Evolutionary conservation across 2,888 invertebrate species (phyloP), one percentile per base, ranked within the genome.

Genomic region (Drosophila peninsularis): DNA sequence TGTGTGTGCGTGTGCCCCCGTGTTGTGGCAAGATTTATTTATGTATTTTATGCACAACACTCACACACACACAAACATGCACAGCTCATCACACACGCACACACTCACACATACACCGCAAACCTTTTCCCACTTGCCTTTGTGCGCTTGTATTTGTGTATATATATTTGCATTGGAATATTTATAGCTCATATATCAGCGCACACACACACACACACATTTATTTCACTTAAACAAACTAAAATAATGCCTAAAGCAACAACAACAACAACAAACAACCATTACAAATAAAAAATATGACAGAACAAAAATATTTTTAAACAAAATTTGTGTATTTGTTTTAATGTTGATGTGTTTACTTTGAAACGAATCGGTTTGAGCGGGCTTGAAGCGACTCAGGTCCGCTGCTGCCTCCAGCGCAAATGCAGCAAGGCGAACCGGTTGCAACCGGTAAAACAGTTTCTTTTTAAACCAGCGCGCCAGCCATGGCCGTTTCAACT

Each of bases 91-190:
- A 32, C 37, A 58, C 24, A 42, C 13, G 10, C 39, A 19, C 55
- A 55, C 45, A 53, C 56, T 41, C 32, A 55, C 34, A 44, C 21
- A 55, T 9, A 3, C n/a, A 42, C 21, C 19, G 11, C 41, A 21
- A 21, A 30, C 42, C 27, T 44, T 30, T 17, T 9, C 17, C 19
- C 34, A 21, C 73, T 58, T 57, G 17, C 58, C 58, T 74, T 17
- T 19, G 58, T 52, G 53, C 70, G 45, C 54, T 50, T 45, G 55
- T 61, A 63, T 63, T 67, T 75, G 73, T 75, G 47, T 50, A 67
- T 75, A 45, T 75, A 62, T 77, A 75, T 77, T 77, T 60, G 17
- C 17, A 37, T 17, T 62, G 60, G 78, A 75, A 75, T 75, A 75
- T 65, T 58, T 60, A 74, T 75, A 74, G 57, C 49, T 74, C 72